phyloP scores from a whole-genome alignment of 2,113 vertebrate species.

The Lophochroa leadbeateri region DNA sequence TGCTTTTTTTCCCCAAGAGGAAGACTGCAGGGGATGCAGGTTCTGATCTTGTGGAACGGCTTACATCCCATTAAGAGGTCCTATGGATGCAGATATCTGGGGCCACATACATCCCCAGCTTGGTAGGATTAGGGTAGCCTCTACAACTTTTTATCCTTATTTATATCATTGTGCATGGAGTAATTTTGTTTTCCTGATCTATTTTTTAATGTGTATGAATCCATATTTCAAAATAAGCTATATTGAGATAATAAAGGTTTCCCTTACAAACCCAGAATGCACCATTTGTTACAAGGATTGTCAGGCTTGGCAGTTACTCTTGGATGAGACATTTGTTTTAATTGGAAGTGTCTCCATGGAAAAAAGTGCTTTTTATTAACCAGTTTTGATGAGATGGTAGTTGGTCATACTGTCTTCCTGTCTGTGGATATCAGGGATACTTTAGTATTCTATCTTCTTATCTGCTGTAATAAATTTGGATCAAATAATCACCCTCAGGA shows the following conservation, averaged over 20 bases:
- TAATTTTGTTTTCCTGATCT: background rate
- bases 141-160: background rate
- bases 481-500: background rate
- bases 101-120: background rate
- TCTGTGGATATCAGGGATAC: background rate
- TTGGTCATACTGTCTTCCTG: constrained; percentile 1
- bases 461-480: constrained; percentile 15
- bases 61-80: background rate
- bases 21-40: background rate
- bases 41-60: background rate
- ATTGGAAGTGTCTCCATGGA: constrained; percentile 1
- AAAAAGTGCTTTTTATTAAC: constrained; percentile 50
- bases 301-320: background rate
- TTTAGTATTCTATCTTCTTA: background rate
- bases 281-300: constrained; percentile 11
- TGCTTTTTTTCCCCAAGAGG: background rate
- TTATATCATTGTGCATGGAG: background rate
- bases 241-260: constrained; percentile 13
- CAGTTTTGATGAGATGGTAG: constrained; percentile 14
- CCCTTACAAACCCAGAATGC: constrained; percentile 14
- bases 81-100: background rate
- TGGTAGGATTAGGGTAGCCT: background rate
- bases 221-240: constrained; percentile 11
- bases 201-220: background rate
- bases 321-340: constrained; percentile 32